Conservation (phyloP, 2,113 vertebrate species). For the Strix uralensis region DNA sequence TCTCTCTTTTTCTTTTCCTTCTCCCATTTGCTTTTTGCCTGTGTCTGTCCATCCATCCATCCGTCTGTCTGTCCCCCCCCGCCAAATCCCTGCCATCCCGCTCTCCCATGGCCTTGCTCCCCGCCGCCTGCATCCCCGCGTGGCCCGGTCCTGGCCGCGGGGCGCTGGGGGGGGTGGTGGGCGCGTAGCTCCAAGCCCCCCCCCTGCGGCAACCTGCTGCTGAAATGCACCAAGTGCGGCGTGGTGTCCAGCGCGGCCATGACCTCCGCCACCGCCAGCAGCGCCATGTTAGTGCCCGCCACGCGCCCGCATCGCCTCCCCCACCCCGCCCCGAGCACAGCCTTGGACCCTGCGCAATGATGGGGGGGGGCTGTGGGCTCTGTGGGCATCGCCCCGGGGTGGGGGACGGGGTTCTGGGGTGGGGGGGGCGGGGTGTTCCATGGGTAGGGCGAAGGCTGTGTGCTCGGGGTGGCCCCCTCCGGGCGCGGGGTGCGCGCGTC, state of each 20-base stretch:
- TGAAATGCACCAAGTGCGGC: slow-evolving; percentile 98
- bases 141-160: slow-evolving; percentile 52
- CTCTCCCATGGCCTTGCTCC: slow-evolving; percentile 25
- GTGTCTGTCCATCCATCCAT: background rate
- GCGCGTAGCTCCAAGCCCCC: slow-evolving; percentile 66
- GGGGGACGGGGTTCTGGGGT: background rate
- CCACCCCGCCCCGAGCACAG: background rate
- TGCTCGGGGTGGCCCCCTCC: background rate
- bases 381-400: background rate
- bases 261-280: slow-evolving; percentile 91
- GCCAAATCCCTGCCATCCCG: background rate
- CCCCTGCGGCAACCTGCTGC: slow-evolving; percentile 88
- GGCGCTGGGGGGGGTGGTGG: background rate
- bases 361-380: background rate
- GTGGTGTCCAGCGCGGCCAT: slow-evolving; percentile 91
- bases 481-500: background rate
- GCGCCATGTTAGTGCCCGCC: slow-evolving; percentile 91
- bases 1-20: slow-evolving; percentile 27
- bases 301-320: background rate
- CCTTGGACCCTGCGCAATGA: background rate
- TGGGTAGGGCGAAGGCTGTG: background rate
- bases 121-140: slow-evolving; percentile 19
- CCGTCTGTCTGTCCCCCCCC: background rate
- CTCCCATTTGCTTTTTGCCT: slow-evolving; percentile 40
- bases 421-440: background rate